Base-by-base conservation (phyloP, 2,113 vertebrate species). In the Ctenomys sociabilis region DNA sequence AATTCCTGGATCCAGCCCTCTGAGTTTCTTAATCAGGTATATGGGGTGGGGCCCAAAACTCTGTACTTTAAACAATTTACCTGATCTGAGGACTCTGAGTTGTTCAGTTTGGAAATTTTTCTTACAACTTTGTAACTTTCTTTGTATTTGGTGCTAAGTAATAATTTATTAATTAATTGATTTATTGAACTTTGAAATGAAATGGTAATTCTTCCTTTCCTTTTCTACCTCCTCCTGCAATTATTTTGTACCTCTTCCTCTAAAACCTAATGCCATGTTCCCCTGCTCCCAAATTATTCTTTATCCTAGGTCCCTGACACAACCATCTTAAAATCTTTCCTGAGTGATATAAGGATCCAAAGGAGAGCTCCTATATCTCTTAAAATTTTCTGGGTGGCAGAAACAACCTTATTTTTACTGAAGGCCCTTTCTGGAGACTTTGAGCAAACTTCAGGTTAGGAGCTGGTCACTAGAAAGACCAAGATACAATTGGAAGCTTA, bases 101-200 rank as follows among this genome's bases (percentile, higher is more conserved):
- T 66, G 63, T 32, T 6, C 11, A 66, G 52, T 26, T 91, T 54
- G 75, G 73, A 73, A 91, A 82, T 32, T 64, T 73, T 77, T 11
- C 19, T 30, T 7, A 77, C 61, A 88, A 83, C 43, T 84, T 85
- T 40, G 35, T 77, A 30, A 49, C 83, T 35, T 78, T 61, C 86
- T 35, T 73, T 61, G 52, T 70, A 7, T 82, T 89, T 78, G 66
- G 54, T 61, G 28, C n/a, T 90, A 30, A 73, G 7, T 73, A 73
- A 54, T 84, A 83, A 84, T 52, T 94, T 84, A 63, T n/a, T 61
- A 16, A 63, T 40, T 61, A 72, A 66, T 37, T 89, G 45, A 43
- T 89, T 86, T 54, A 43, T 37, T 66, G 45, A 95, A 81, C 35
- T 88, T 95, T 63, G 85, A 90, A 73, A 88, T 52, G 10, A 96